Evolutionary conservation across 2,888 invertebrate species (phyloP).

Genomic region (Athalia cordata): DNA sequence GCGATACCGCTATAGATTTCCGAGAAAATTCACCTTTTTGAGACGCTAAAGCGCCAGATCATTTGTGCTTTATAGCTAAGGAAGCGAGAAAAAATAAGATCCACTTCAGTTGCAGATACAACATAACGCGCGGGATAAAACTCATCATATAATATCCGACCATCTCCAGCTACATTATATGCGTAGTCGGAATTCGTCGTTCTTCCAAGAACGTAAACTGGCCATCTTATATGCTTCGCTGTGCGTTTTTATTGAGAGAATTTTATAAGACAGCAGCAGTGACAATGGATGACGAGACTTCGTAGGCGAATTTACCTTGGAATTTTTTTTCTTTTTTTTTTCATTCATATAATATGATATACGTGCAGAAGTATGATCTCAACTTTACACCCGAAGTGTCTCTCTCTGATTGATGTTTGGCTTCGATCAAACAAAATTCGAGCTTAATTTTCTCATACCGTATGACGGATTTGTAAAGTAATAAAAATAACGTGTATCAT

Average conservation of each 20-base stretch:
- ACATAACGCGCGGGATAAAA: background rate
- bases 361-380: too few species aligned
- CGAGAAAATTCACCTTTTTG: too few species aligned
- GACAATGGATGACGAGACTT: background rate
- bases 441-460: too few species aligned
- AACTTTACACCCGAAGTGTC: too few species aligned
- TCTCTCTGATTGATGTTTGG: too few species aligned
- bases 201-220: conserved; percentile 65
- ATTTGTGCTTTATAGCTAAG: background rate
- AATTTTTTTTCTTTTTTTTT: too few species aligned
- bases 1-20: background rate
- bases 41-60: background rate
- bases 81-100: background rate
- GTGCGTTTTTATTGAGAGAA: conserved; percentile 60
- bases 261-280: conserved; percentile 42
- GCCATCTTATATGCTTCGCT: conserved; percentile 61
- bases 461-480: too few species aligned
- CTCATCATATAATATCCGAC: background rate
- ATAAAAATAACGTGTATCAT: too few species aligned
- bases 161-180: conserved; percentile 49
- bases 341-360: too few species aligned
- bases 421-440: too few species aligned
- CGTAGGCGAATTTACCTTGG: background rate
- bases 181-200: conserved; percentile 65
- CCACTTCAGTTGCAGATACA: background rate